Evolutionary conservation across 2,113 vertebrate species (phyloP), one percentile per base, ranked within the genome.

Genomic region (Zapornia atra): DNA sequence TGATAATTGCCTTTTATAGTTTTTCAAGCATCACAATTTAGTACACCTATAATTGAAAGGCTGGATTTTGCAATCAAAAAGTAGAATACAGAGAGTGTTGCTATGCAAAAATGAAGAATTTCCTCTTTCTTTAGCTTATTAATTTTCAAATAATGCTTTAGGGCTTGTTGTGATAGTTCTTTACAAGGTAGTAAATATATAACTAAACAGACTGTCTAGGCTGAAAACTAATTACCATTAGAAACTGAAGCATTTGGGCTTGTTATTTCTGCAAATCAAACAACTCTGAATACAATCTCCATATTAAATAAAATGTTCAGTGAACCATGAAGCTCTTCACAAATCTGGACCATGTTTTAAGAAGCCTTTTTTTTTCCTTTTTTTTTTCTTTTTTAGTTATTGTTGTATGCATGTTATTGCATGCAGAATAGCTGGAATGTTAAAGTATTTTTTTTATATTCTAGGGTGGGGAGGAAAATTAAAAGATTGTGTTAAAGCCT

Each of bases 111-210:
- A 91, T 92, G 95, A 97, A 98, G 93, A 97, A 97, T 98, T 98
- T 98, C 97, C 97, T 98, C 97, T 97, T 98, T 97, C 98, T 98
- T 98, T 97, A 97, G 97, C 98, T 98, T 98, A 98, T 98, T 98
- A 98, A 98, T 98, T 98, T 98, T 98, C 96, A 98, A 98, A 98
- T 98, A 98, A 98, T 97, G 98, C 98, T 98, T 97, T 97, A 97
- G 98, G 98, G 97, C 98, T 98, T 98, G 98, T 98, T 98, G 98
- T 98, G 98, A 98, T 98, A 98, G 97, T 98, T 97, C 94, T 98
- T 98, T 98, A 98, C 97, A 98, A 98, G 97, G 98, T 97, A 97
- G 97, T 98, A 98, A 98, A 98, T 97, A 98, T 92, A 97, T 96
- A 98, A 97, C 94, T 97, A 98, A 97, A 97, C 98, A 98, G 98